Evolutionary conservation across 2,888 invertebrate species (phyloP).

Genomic region (Bugula neritina): DNA sequence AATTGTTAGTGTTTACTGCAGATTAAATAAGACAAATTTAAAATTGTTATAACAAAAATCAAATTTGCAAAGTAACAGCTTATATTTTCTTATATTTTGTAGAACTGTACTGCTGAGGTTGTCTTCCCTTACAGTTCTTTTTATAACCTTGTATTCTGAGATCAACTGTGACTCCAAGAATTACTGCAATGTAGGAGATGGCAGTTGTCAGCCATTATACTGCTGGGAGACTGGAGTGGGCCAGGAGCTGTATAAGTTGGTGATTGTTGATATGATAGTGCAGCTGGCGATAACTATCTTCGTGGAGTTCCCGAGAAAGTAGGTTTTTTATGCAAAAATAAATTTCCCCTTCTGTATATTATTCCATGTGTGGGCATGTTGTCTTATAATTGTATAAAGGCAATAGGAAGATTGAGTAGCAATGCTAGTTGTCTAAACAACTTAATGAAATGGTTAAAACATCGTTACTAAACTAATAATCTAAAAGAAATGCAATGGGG

Average conservation of each 20-base stretch:
- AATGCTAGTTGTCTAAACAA: too few species aligned
- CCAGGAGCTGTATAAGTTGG: conserved; percentile 76
- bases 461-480: too few species aligned
- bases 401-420: too few species aligned
- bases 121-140: conserved; percentile 68
- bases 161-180: conserved; percentile 36
- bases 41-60: too few species aligned
- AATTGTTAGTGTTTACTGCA: too few species aligned
- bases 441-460: too few species aligned
- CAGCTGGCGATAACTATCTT: conserved; percentile 67
- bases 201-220: conserved; percentile 36
- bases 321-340: conserved; percentile 30
- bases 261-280: conserved; percentile 70
- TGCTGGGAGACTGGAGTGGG: conserved; percentile 89
- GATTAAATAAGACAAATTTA: too few species aligned
- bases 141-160: conserved; percentile 63
- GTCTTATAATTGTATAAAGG: too few species aligned
- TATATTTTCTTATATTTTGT: conserved; percentile 29
- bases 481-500: too few species aligned
- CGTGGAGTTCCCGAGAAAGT: conserved; percentile 69
- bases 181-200: conserved; percentile 30
- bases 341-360: not conserved
- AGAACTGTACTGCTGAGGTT: conserved; percentile 62
- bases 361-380: not conserved
- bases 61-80: too few species aligned